Percentiles rank a stretch among this genome's conserved stretches.
Conservation (phyloP, 2,888 invertebrate species). For the Dryomyza anilis region DNA sequence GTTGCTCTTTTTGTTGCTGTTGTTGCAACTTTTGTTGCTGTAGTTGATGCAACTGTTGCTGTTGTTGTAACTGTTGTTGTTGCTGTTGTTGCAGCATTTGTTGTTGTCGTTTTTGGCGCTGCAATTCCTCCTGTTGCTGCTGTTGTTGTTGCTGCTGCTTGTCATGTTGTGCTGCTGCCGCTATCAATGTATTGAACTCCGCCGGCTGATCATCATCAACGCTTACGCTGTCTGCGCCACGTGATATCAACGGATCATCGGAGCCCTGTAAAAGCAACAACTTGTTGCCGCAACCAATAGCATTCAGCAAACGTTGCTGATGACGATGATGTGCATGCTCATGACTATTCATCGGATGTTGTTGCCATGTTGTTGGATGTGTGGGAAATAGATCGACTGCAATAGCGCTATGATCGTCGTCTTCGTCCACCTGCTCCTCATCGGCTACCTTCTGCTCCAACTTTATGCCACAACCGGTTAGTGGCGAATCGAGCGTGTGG, state of each 20-base stretch:
- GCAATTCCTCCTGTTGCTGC: background rate
- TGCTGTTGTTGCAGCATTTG: constrained; percentile 17
- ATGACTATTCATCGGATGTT: constrained; percentile 40
- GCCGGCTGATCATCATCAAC: constrained; percentile 52
- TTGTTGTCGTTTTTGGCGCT: too few species aligned
- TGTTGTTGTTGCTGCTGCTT: constrained; percentile 10
- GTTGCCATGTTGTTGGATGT: constrained; percentile 38
- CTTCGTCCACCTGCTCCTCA: too few species aligned
- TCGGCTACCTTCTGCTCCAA: constrained; percentile 38
- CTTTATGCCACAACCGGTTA: constrained; percentile 36
- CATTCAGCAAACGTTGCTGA: constrained; percentile 31
- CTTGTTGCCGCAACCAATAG: constrained; percentile 41
- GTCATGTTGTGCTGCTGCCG: constrained; percentile 29
- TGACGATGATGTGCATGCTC: constrained; percentile 35
- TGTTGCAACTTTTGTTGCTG: constrained; percentile 21
- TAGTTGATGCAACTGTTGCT: too few species aligned
- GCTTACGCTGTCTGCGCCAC: constrained; percentile 54
- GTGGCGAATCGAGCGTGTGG: background rate
- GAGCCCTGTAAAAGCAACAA: constrained; percentile 57
- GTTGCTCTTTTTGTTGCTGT: constrained; percentile 29
- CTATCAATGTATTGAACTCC: constrained; percentile 48
- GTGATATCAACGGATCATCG: constrained; percentile 60
- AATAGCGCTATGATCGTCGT: constrained; percentile 13
- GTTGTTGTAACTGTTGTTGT: too few species aligned
- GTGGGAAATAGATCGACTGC: constrained; percentile 37